Evolutionary conservation across 2,113 vertebrate genomes (phyloP), one percentile per base, ranked within the genome.

Genomic region (Microcebus lehilahytsara): DNA sequence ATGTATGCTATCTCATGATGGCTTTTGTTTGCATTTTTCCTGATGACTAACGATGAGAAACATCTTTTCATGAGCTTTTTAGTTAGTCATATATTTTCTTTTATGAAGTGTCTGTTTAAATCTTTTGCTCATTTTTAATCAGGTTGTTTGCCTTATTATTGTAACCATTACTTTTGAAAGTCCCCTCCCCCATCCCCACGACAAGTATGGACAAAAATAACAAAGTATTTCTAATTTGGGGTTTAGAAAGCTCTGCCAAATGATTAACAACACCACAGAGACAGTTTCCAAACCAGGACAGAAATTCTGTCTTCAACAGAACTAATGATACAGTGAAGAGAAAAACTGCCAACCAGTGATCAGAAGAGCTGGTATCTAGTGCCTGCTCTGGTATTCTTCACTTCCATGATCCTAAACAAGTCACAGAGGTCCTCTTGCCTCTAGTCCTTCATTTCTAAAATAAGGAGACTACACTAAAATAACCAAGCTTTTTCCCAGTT

Each of bases 181-280:
- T 46, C 77, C 80, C 32, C 77, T 30, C 85, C 84, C 13, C 14
- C 3, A 4, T 56, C 51, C 32, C 30, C 22, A 53, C 72, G 64
- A 88, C 37, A 96, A 90, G 32, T 62, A 81, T 91, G 23, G 94
- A 81, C 89, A 96, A 96, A 93, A 42, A 49, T 77, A 77, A 77
- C 42, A 77, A 77, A 77, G 9, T 85, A 22, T 74, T 97, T 77
- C 67, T 66, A 94, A 95, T 81, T 90, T 90, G 69, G 83, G 32
- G n/a, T 64, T 89, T 74, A 78, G n/a, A 85, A 93, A 69, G 20
- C n/a, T 72, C 42, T 69, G 53, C n/a, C 85, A 94, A 95, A 85
- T 77, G 32, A 40, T 69, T 83, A 84, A 69, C 32, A 94, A 37
- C n/a, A 80, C 87, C 86, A 46, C 34, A 56, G 30, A 89, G 66